Percentiles rank a stretch among this genome's conserved stretches.
These are phyloP conservation scores for Drosophila watanabei DNA, from an alignment of 1,140 invertebrate species.

Conservation along the genomic window DNA sequence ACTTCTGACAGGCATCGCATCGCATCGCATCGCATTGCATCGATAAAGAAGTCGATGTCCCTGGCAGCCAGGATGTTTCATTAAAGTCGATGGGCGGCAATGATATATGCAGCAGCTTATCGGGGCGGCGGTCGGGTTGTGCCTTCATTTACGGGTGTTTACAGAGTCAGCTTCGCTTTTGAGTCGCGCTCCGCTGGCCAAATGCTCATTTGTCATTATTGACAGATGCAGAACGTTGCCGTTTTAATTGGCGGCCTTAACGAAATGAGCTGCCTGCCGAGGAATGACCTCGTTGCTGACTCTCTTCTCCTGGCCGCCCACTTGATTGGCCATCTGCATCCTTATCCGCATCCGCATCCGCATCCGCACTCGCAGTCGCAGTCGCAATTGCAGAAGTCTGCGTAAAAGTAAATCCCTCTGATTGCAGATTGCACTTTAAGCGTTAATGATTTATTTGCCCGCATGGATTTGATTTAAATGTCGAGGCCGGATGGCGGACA, in stretches of 20 bases:
- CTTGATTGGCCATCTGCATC: slow-evolving; percentile 39
- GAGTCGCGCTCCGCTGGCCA: slow-evolving; percentile 43
- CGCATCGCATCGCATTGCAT: slow-evolving; percentile 16
- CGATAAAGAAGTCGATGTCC: slow-evolving; percentile 26
- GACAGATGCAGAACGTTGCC: slow-evolving; percentile 78
- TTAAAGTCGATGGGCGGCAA: slow-evolving; percentile 50
- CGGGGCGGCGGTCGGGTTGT: background rate
- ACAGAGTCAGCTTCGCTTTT: slow-evolving; percentile 31
- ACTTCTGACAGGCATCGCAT: slow-evolving; percentile 12
- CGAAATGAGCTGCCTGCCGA: slow-evolving; percentile 67
- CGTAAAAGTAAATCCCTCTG: slow-evolving; percentile 67
- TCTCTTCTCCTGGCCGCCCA: slow-evolving; percentile 23
- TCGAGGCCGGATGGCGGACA: slow-evolving; percentile 14
- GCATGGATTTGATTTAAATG: slow-evolving; percentile 76
- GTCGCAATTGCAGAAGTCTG: slow-evolving; percentile 16
- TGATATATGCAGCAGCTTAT: slow-evolving; percentile 26
- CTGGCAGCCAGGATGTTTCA: slow-evolving; percentile 55
- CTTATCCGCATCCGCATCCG: slow-evolving; percentile 3
- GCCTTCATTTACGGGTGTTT: slow-evolving; percentile 40
- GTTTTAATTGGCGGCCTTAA: slow-evolving; percentile 81
- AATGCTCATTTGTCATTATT: slow-evolving; percentile 84
- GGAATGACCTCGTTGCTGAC: slow-evolving; percentile 40
- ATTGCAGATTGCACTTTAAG: slow-evolving; percentile 73
- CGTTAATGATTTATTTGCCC: slow-evolving; percentile 82
- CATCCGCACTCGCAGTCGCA: background rate